These are phyloP conservation scores for Ciona savignyi DNA, from an alignment of 23 tunicate genomes.

Conservation along the genomic window DNA sequence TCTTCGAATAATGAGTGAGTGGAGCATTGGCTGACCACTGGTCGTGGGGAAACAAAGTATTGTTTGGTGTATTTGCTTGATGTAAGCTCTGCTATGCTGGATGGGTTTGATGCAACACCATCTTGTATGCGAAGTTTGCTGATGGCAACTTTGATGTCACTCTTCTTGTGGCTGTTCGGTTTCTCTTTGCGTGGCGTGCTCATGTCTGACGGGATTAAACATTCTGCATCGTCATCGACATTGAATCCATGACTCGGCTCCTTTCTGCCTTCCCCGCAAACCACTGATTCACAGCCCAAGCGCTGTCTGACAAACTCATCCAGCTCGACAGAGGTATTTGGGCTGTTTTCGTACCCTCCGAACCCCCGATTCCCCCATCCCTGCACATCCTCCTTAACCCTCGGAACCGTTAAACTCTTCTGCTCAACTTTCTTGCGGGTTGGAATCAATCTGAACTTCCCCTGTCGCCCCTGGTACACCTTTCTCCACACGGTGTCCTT, in stretches of 20 bases:
- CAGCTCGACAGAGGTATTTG: background rate
- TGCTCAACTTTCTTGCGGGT: background rate
- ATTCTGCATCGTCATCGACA: background rate
- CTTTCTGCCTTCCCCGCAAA: background rate
- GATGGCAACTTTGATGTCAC: background rate
- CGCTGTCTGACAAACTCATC: background rate
- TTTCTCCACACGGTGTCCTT: slow-evolving; percentile 19
- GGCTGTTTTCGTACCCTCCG: background rate
- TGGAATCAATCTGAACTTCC: slow-evolving; percentile 18
- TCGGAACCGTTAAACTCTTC: background rate
- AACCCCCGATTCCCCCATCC: background rate
- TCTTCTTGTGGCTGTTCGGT: too few species aligned
- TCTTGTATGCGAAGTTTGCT: background rate
- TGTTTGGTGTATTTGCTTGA: background rate
- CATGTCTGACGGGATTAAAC: background rate
- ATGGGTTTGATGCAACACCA: background rate
- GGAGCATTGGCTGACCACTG: background rate
- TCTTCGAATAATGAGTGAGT: background rate
- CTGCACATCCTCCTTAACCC: background rate
- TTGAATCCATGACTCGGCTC: background rate
- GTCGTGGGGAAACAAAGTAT: background rate
- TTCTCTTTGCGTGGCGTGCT: too few species aligned
- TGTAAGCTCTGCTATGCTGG: background rate
- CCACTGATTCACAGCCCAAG: background rate
- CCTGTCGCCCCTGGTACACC: slow-evolving; percentile 28